Evolutionary conservation across 2,888 invertebrate species (phyloP).

Genomic region (Cephonodes hylas): DNA sequence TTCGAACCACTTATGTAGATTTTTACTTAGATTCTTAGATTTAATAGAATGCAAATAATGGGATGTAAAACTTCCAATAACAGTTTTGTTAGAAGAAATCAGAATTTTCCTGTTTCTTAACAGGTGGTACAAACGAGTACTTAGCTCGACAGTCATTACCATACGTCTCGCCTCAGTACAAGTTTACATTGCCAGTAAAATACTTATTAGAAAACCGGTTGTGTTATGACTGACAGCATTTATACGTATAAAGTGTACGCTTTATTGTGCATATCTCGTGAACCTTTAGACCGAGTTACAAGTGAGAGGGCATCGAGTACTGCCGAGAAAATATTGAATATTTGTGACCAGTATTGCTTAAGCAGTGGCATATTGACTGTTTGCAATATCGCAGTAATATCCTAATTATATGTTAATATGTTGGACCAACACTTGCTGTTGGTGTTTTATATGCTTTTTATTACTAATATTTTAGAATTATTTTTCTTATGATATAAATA

Average conservation of each 20-base stretch:
- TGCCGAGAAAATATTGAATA: constrained; percentile 18
- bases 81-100: not conserved
- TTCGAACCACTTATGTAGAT: not conserved
- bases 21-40: too few species aligned
- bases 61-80: too few species aligned
- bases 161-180: not conserved
- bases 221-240: constrained; percentile 20
- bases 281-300: constrained; percentile 21
- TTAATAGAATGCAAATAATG: too few species aligned
- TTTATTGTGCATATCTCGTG: constrained; percentile 17
- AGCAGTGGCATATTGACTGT: not conserved
- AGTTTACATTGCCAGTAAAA: constrained; percentile 11
- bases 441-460: not conserved
- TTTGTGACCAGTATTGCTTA: not conserved
- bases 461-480: not conserved
- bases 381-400: not conserved
- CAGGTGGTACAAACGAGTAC: not conserved
- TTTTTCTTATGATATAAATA: not conserved
- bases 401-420: not conserved
- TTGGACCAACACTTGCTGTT: not conserved
- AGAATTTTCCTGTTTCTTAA: not conserved
- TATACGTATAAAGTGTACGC: constrained; percentile 19
- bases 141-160: not conserved
- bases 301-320: constrained; percentile 22
- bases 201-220: constrained; percentile 24